Evolutionary conservation across 2,888 invertebrate species (phyloP), one percentile per base, ranked within the genome.

Genomic region (Myathropa florea): DNA sequence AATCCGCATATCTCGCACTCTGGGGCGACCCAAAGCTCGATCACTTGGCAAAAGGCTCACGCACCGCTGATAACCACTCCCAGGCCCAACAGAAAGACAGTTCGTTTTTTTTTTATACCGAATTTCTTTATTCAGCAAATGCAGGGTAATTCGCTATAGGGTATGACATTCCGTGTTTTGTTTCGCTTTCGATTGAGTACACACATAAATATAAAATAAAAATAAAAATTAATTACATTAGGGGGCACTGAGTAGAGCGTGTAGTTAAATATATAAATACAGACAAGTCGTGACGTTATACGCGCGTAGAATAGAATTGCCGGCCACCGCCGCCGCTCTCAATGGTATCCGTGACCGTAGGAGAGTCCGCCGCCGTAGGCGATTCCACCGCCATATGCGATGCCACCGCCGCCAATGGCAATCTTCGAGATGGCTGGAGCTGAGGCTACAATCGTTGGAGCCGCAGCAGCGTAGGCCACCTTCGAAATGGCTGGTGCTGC

Each of bases 61-160:
- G 83, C 73, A 57, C 21, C 63, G 82, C 64, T 82, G 24, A n/a
- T 30, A 23, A 26, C 57, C 36, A 53, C 61, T 2, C 33, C 39
- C 57, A 57, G 4, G 26, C 26, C 10, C 18, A 64, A 30, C 10
- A 12, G 3, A 39, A 18, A 24, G 0, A 59, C 26, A 36, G 18
- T 33, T 63, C n/a, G n/a, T 14, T 33, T 73, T 88, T 88, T 89
- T 91, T 91, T 92, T 91, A 90, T 91, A 92, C 92, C 90, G 92
- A 92, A 91, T 88, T 71, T 89, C 89, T 92, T 92, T 92, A 92
- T 92, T 92, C 92, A 91, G 92, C 91, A 90, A 89, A 91, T 92
- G 92, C 89, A 91, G 85, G 88, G 83, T 90, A 90, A 90, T 89
- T 90, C 89, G 89, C 91, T 90, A 90, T 61, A 65, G 53, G 78